Base-by-base conservation (phyloP, 1,140 invertebrate genomes). In the Tribolium madens region DNA sequence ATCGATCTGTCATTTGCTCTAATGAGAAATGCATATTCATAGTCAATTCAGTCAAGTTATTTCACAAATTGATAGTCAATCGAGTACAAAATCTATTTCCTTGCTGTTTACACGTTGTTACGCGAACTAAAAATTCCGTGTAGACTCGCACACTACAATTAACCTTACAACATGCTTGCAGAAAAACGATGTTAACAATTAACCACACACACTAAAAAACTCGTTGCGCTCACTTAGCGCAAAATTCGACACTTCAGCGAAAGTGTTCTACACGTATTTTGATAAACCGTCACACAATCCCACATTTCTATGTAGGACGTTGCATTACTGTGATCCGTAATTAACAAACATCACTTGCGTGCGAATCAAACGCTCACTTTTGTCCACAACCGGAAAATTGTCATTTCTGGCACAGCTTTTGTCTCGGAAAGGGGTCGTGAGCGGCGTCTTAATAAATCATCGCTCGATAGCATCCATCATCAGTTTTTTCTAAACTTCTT, bases 121-220 rank as follows among this genome's bases (percentile, higher is more conserved):
- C 10, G 15, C 48, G 6, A 42, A 15, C 13, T 50, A 50, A 50
- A 50, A 50, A 50, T 50, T 14, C 6, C 48, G 46, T 47, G 46
- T 42, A 9, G 36, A 9, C 36, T 31, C 36, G 36, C n/a, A 42
- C 36, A 9, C 3, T n/a, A 42, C 48, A 50, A 50, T 50, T 50
- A 50, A 50, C 48, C 48, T 64, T 42, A 12, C 21, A 33, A 64
- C 9, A 33, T 64, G 14, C 14, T n/a, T 57, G 57, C 57, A 33
- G 57, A 64, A 64, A 33, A 64, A 64, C 57, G 31, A 12, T 64
- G 57, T 33, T 64, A 64, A 64, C 57, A 64, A 64, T 64, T 64
- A 64, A 64, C 57, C 57, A 64, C 57, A 64, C 14, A 64, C 57
- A 13, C 57, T 64, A 13, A 33, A 64, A 64, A n/a, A 64, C 26